Evolutionary conservation across 2,797 vertebrate genomes (phyloP).

Genomic region (Oreochromis mossambicus): DNA sequence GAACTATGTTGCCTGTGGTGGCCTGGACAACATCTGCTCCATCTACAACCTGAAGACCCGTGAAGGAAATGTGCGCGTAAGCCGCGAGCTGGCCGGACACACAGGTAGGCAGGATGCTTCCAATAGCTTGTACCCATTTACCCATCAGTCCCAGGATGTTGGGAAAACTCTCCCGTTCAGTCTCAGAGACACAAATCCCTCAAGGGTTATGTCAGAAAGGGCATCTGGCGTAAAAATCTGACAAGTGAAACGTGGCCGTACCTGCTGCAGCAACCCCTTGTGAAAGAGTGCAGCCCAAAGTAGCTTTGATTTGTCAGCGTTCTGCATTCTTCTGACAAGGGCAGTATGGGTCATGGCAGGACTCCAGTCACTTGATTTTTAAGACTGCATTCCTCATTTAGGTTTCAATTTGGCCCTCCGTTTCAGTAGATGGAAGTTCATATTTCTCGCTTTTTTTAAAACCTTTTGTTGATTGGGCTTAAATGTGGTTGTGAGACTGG

Average conservation of each 20-base stretch:
- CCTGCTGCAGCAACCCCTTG: neutral
- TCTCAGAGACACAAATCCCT: neutral
- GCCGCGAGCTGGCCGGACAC: constrained; percentile 95
- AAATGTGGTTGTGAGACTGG: neutral
- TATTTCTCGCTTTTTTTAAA: neutral
- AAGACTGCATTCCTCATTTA: neutral
- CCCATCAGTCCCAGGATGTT: neutral
- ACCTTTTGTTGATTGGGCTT: neutral
- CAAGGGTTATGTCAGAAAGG: neutral
- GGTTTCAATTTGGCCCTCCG: neutral
- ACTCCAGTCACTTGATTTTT: neutral
- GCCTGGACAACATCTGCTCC: constrained; percentile 98
- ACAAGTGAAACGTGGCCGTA: neutral
- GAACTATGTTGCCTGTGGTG: constrained; percentile 97
- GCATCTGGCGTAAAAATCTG: neutral
- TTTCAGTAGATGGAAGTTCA: neutral
- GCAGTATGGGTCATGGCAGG: neutral
- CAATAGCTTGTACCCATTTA: neutral
- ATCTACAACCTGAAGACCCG: constrained; percentile 99
- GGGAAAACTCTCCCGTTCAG: neutral
- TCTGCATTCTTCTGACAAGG: neutral
- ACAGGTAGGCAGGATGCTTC: constrained; percentile 80
- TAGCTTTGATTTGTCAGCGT: neutral
- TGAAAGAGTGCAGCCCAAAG: neutral
- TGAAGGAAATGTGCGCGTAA: constrained; percentile 97